Base-by-base conservation (phyloP, 1,140 invertebrate species). In the Artemia franciscana region DNA sequence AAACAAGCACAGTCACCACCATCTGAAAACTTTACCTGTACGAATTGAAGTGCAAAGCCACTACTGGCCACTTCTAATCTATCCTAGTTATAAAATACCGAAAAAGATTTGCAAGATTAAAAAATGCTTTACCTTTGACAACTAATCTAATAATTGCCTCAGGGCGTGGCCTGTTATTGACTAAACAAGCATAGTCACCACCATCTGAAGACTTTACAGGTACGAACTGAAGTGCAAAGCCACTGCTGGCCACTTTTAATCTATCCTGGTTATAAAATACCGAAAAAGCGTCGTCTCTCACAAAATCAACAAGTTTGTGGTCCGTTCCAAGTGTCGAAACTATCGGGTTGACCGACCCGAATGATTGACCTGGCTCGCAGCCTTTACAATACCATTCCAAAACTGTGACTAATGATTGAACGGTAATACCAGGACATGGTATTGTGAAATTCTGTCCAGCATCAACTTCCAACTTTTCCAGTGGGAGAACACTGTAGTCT, bases 1-100 rank as follows among this genome's bases (percentile, higher is more conserved):
- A 82, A 71, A 67, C 82, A 84, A 26, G 76, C 74, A 68, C 83
- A 84, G 64, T 81, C 78, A 12, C 80, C 81, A 39, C 75, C 80
- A 70, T 84, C 82, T 23, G 73, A 72, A 5, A 79, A 78, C 28
- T 74, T 70, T 0, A 81, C 80, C 21, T 80, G 80, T 65, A 76
- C 75, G 68, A 84, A 81, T 60, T 78, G 76, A 51, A 84, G 72
- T 5, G 78, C 78, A 69, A 80, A 83, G 66, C 79, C 80, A 66
- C 80, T 78, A 58, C 76, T 71, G 59, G 76, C 69, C 62, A 84
- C 74, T 57, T 78, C 76, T 60, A 84, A 71, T 27, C 78, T 71
- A 65, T 76, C 72, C 58, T 71, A 73, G 67, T 77, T 76, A 62
- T 73, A 73, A 69, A 75, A 77, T 26, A 79, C 72, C 4, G 76